Evolutionary conservation across 2,888 invertebrate genomes (phyloP), one percentile per base, ranked within the genome.

Genomic region (Deilephila elpenor): DNA sequence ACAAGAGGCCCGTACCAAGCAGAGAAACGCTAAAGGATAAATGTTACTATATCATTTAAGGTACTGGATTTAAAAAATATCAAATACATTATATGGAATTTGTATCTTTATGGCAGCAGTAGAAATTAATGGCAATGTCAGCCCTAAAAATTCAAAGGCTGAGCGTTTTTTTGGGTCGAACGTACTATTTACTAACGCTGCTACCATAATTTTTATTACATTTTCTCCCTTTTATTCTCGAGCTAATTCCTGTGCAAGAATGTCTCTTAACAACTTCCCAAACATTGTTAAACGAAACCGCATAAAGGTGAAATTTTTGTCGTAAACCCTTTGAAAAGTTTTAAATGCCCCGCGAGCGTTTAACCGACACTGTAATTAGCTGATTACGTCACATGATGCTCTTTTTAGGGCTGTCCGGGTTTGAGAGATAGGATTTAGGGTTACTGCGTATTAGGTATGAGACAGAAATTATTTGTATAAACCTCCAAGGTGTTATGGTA

Each of bases 261-360:
- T 44, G 44, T 44, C 44, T 14, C 44, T 44, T 14, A 44, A 44
- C 11, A 44, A 44, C 11, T 44, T 44, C 14, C 11, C 44, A 44
- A 34, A 62, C 34, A 62, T 34, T 62, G 61, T 34, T 60, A 34
- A 17, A 62, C n/a, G 19, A 32, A 34, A 62, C 32, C 61, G 34
- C 34, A 34, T n/a, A 6, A 17, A 62, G 32, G 32, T 29, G 19
- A 25, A 20, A 60, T 62, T 62, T 34, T 62, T 34, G 32, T 34
- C 19, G 56, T 29, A 60, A 29, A 60, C 60, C 6, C 61, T 61
- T 61, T 62, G 61, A n/a, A 34, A 62, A 62, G 32, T 62, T 62
- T 8, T 19, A 32, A 34, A 56, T n/a, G 56, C 6, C 19, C 17
- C 61, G 34, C 17, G 19, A 62, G 14, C 17, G 61, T 62, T 62